Evolutionary conservation across 2,797 vertebrate species (phyloP), one percentile per base, ranked within the genome.

Genomic region (Bradypus variegatus): DNA sequence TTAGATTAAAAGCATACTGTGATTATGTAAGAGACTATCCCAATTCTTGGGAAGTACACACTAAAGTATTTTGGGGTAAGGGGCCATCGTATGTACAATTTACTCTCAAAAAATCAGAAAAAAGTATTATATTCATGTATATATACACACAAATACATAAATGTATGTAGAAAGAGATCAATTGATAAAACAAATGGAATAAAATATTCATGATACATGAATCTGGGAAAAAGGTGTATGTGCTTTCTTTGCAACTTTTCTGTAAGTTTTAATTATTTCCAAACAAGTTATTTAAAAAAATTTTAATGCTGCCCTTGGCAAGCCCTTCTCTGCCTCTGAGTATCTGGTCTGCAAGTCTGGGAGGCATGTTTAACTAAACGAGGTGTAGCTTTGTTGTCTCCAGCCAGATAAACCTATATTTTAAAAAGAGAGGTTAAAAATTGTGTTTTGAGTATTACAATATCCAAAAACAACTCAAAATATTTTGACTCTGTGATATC

Each of bases 231-330:
- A 91, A 67, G 6, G 1, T 27, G 5, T 21, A 23, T n/a, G 36
- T 88, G 5, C 72, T 86, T 89, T 78, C 14, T 50, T 84, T 86
- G 12, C 19, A 91, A 38, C 60, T 67, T 72, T 48, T 65, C 41
- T 79, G 19, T 73, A 91, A 75, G 4, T 89, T 88, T 89, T 31
- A 93, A 53, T 80, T 84, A 79, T 92, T 95, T 91, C 29, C 72
- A 86, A 86, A n/a, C 31, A 94, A 58, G 0, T 23, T 50, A 36
- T 36, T 41, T 48, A 58, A 19, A 23, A 50, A 23, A 50, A 23
- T 21, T 23, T 23, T 8, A 36, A 62, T 73, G 18, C 67, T 31
- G 5, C 2, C 6, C 6, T 60, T 45, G 38, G 18, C 18, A 80
- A 93, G 38, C 33, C 5, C 45, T 15, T 72, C 41, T 92, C 64